These are phyloP conservation scores for Caretta caretta DNA, from an alignment of 2,113 vertebrate species.

Conservation along the genomic window DNA sequence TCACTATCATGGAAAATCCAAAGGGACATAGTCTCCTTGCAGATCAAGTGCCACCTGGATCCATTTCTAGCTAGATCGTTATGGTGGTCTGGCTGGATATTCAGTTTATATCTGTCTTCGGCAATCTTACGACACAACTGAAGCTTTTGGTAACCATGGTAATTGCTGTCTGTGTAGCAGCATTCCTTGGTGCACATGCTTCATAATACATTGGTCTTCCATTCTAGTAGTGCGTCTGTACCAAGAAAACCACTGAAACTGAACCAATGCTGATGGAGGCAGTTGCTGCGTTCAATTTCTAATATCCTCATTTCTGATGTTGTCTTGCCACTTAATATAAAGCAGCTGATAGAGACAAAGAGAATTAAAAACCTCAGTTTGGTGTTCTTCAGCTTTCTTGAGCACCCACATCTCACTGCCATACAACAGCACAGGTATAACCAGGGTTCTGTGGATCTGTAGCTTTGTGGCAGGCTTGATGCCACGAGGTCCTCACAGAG, in stretches of 20 bases:
- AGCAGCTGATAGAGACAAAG: background rate
- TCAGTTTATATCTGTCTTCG: background rate
- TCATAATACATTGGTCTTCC: background rate
- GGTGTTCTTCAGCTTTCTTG: background rate
- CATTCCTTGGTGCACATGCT: background rate
- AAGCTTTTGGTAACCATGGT: background rate
- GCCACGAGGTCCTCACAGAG: background rate
- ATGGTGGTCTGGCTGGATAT: background rate
- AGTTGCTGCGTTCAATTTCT: background rate
- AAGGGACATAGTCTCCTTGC: background rate
- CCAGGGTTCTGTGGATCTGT: background rate
- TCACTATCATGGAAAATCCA: background rate
- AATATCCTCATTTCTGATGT: background rate
- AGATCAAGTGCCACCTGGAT: background rate
- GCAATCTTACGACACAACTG: background rate
- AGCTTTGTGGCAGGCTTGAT: background rate
- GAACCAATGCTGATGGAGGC: background rate
- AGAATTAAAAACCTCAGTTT: background rate
- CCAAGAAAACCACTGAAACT: background rate
- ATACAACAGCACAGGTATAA: background rate
- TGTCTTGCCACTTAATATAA: background rate
- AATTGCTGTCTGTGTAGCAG: background rate
- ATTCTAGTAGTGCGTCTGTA: background rate
- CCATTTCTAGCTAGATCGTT: too few species aligned
- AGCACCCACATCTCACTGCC: background rate